Evolutionary conservation across 2,888 invertebrate genomes (phyloP), one percentile per base, ranked within the genome.

Genomic region (Elmis aenea): DNA sequence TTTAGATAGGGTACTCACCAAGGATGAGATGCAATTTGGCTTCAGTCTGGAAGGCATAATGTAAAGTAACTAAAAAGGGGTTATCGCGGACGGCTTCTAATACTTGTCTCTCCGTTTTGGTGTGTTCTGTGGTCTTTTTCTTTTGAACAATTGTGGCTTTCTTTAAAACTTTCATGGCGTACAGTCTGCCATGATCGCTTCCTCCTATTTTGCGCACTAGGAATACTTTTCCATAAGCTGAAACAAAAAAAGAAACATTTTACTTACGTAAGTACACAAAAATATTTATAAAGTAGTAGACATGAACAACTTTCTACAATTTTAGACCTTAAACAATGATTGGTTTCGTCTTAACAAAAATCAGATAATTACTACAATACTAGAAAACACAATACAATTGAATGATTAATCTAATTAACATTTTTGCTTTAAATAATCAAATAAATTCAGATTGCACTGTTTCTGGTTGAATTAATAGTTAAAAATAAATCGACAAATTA

Each of bases 31-130:
- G 94, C 50, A 97, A 77, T 71, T 95, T 96, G 33, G 93, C 85
- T 60, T 95, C 91, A 5, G 95, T 94, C 72, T 97, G 96, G 77
- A 97, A 97, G 64, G 97, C 97, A 70, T 97, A 97, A 71, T 94
- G 93, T 50, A 97, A 77, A 21, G 93, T 94, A 55, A 96, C 95
- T 50, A 97, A 80, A 72, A 96, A 97, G 32, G 96, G 96, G 61
- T 91, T 87, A 65, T 90, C 86, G 49, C 94, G 77, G 43, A 97
- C 90, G 31, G 92, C 89, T 69, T 96, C 96, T 51, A 97, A 76
- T 41, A 97, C 95, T 76, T 95, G 90, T 70, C 96, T 75, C 70
- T 97, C 96, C 33, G 95, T 95, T 73, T 89, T 84, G 15, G 95
- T 96, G 71, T 97, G 97, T 65, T 97, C 97, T 6, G 93, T 86